A percentile compares a stretch with the other conserved stretches of the same genome.
Evolutionary conservation across 2,797 vertebrate species (phyloP).

Genomic region (Psittacula echo): DNA sequence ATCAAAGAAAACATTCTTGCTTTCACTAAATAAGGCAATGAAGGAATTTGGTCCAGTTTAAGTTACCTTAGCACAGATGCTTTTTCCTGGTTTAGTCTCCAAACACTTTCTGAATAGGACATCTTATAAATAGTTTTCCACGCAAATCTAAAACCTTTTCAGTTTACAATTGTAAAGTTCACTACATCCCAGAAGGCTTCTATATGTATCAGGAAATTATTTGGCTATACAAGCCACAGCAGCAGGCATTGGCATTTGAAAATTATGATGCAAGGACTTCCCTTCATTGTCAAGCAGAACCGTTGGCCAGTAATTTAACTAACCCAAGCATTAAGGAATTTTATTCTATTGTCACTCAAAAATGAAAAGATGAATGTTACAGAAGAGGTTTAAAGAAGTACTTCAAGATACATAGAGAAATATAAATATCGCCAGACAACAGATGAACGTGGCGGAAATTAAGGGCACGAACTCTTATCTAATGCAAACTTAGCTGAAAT

Average conservation of each 20-base stretch:
- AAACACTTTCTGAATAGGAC: background rate
- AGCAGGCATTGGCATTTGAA: slow-evolving; percentile 24
- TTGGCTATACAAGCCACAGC: background rate
- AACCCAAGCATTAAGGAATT: background rate
- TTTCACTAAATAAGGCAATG: background rate
- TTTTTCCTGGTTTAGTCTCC: background rate
- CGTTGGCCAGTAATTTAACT: background rate
- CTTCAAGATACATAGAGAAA: background rate
- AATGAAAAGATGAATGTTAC: background rate
- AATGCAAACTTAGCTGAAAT: background rate
- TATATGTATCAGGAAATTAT: slow-evolving; percentile 38
- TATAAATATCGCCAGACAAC: background rate
- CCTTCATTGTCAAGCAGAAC: background rate
- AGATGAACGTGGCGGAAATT: background rate
- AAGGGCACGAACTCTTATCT: background rate
- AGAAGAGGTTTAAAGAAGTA: background rate
- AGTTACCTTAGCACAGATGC: background rate
- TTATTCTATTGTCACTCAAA: background rate
- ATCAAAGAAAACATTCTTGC: background rate
- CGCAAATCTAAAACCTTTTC: slow-evolving; percentile 60
- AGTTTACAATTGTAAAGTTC: slow-evolving; percentile 64
- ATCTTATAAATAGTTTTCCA: background rate
- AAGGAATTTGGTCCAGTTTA: background rate
- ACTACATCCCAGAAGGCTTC: slow-evolving; percentile 40
- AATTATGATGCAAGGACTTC: background rate